phyloP scores from a whole-genome alignment of 2,888 invertebrate species.

The Eupithecia vulgata region DNA sequence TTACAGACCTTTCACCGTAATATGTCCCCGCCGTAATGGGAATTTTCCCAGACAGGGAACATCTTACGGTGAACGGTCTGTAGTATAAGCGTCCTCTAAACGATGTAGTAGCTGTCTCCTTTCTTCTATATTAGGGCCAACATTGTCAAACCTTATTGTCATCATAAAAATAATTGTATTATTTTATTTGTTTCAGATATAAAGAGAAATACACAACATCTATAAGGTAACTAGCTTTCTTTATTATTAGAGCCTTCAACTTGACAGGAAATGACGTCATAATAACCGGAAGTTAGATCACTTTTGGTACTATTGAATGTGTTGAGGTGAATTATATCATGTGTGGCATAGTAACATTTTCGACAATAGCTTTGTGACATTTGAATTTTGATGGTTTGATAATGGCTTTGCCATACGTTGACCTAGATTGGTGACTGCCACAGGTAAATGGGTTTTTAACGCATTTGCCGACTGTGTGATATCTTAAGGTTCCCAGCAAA shows the following conservation, averaged over 20 bases:
- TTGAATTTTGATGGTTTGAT: not conserved
- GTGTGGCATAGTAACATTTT: slow-evolving; percentile 19
- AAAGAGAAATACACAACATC: slow-evolving; percentile 19
- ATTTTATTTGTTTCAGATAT: slow-evolving; percentile 39
- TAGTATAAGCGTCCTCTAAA: too few relatives aligned
- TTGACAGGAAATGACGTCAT: slow-evolving; percentile 49
- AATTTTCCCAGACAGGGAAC: too few relatives aligned
- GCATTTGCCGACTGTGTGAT: too few relatives aligned
- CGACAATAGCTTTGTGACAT: slow-evolving; percentile 8
- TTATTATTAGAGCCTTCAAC: slow-evolving; percentile 22
- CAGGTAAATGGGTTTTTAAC: too few relatives aligned
- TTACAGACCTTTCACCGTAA: too few relatives aligned
- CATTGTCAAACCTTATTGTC: not conserved
- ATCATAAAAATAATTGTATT: not conserved
- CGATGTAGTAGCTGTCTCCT: too few relatives aligned
- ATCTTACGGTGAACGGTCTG: too few relatives aligned
- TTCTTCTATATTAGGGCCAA: too few relatives aligned
- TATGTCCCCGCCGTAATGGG: too few relatives aligned
- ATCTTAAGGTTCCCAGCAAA: too few relatives aligned
- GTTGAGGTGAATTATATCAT: slow-evolving; percentile 23
- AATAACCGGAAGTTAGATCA: slow-evolving; percentile 53
- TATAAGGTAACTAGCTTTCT: slow-evolving; percentile 34
- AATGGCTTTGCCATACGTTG: not conserved
- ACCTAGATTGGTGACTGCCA: not conserved
- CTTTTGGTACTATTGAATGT: slow-evolving; percentile 34